A percentile compares a stretch with the other conserved stretches of the same genome.
Evolutionary conservation across 2,888 invertebrate genomes (phyloP).

Genomic region (Lasioglossum calceatum): DNA sequence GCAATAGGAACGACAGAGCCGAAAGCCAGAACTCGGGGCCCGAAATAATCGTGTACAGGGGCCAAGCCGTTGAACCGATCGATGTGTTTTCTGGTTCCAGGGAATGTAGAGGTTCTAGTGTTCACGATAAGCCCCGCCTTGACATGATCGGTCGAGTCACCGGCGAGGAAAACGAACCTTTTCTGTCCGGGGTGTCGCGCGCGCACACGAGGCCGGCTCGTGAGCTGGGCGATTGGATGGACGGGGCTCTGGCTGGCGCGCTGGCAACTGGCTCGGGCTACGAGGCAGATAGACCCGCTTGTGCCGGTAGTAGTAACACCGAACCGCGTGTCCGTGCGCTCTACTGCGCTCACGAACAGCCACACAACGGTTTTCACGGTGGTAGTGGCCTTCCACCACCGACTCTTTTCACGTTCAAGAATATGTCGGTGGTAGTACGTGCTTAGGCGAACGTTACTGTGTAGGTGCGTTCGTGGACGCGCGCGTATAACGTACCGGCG

Average conservation of each 20-base stretch:
- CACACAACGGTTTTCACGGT: conserved; percentile 16
- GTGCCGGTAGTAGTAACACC: conserved; percentile 59
- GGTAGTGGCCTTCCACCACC: conserved; percentile 53
- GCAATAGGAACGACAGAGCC: conserved; percentile 67
- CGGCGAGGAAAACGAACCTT: conserved; percentile 72
- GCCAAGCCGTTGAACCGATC: conserved; percentile 37
- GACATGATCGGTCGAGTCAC: conserved; percentile 70
- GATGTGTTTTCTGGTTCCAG: conserved; percentile 48
- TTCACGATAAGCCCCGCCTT: conserved; percentile 73
- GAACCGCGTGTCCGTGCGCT: conserved; percentile 66
- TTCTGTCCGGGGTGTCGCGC: conserved; percentile 70
- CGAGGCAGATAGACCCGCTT: conserved; percentile 66
- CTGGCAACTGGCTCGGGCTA: conserved; percentile 75
- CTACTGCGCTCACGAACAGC: conserved; percentile 43
- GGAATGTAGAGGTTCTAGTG: conserved; percentile 49
- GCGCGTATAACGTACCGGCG: conserved; percentile 75
- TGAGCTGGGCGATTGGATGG: conserved; percentile 75
- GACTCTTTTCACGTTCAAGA: conserved; percentile 33
- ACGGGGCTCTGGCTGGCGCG: conserved; percentile 71
- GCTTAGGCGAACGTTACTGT: conserved; percentile 60
- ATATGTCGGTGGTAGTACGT: conserved; percentile 52
- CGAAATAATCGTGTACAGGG: conserved; percentile 51
- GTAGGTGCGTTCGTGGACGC: conserved; percentile 63
- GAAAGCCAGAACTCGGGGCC: conserved; percentile 35
- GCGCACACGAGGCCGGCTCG: conserved; percentile 81